These are phyloP conservation scores for Gastrophysa polygoni DNA, from an alignment of 2,888 invertebrate species.

Conservation along the genomic window DNA sequence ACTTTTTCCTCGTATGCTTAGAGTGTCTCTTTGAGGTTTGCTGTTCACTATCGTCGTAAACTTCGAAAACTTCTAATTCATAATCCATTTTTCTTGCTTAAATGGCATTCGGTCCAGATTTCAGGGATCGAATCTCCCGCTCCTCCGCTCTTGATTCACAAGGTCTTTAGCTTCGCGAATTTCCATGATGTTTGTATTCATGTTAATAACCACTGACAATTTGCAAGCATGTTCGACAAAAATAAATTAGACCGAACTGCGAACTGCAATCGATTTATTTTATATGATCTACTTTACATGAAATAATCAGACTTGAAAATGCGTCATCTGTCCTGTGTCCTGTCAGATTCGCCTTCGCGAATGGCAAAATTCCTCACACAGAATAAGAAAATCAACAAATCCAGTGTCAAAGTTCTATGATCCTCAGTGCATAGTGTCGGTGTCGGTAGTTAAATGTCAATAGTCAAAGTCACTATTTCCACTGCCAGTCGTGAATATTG, in stretches of 20 bases:
- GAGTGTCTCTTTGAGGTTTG: constrained; percentile 52
- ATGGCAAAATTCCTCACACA: too few relatives aligned
- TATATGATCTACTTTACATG: not conserved
- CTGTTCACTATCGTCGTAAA: constrained; percentile 54
- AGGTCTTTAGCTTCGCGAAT: not conserved
- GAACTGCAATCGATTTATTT: not conserved
- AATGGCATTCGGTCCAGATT: constrained; percentile 20
- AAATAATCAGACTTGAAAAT: too few relatives aligned
- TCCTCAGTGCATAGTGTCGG: not conserved
- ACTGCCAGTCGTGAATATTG: too few relatives aligned
- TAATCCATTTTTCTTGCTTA: constrained; percentile 54
- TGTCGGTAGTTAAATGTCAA: too few relatives aligned
- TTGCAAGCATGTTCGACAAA: not conserved
- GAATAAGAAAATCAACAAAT: too few relatives aligned
- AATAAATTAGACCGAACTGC: not conserved
- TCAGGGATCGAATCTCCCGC: not conserved
- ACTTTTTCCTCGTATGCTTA: constrained; percentile 57
- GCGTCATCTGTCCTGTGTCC: too few relatives aligned
- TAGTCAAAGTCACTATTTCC: too few relatives aligned
- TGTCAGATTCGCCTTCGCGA: too few relatives aligned
- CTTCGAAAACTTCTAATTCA: constrained; percentile 63
- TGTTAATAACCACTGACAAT: not conserved
- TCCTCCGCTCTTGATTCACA: too few relatives aligned
- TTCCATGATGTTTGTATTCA: not conserved
- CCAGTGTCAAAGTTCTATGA: not conserved